Base-by-base conservation (phyloP, 2,113 vertebrate genomes). In the Chunga burmeisteri region DNA sequence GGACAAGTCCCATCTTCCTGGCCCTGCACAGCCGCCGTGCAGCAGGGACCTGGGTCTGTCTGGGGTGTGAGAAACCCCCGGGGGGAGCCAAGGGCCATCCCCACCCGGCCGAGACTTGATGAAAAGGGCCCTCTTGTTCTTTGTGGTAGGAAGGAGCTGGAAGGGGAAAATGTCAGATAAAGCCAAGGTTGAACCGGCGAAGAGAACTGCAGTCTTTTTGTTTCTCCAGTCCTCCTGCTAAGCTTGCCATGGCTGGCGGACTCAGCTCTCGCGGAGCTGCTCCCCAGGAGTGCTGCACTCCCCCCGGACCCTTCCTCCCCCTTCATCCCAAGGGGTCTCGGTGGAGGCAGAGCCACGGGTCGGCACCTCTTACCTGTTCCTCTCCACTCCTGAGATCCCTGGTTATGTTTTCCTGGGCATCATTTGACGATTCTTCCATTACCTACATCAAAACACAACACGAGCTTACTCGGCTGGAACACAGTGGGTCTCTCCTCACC, bases 401-500 rank as follows among this genome's bases (percentile, higher is more conserved):
- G 29, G 58, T 74, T 66, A 81, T 42, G 16, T 84, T 55, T 40
- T 85, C 78, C 86, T 66, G 86, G 67, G 53, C 52, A 29, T 6
- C 32, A 40, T 53, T n/a, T 56, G 63, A 63, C 91, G 53, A 7
- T 40, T 61, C 86, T 75, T 83, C 94, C 92, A 62, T 88, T 44
- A 50, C 88, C 90, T 52, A 40, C 61, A 19, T 11, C 6, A 4
- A 61, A 80, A 44, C n/a, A 40, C 55, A 66, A 19, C 50, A 49
- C 32, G 15, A 14, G 16, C 22, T 29, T 17, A 5, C 49, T 25
- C 0, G 1, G 26, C 53, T 47, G 58, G 58, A 34, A 58, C 0
- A 0, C 1, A 5, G n/a, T 1, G 7, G 56, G 62, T 47, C 34
- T 25, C 27, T 29, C 72, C 53, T 21, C 2, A 3, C 44, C 7